These are phyloP conservation scores for Acleris holmiana DNA, from an alignment of 2,888 invertebrate genomes.

Conservation along the genomic window DNA sequence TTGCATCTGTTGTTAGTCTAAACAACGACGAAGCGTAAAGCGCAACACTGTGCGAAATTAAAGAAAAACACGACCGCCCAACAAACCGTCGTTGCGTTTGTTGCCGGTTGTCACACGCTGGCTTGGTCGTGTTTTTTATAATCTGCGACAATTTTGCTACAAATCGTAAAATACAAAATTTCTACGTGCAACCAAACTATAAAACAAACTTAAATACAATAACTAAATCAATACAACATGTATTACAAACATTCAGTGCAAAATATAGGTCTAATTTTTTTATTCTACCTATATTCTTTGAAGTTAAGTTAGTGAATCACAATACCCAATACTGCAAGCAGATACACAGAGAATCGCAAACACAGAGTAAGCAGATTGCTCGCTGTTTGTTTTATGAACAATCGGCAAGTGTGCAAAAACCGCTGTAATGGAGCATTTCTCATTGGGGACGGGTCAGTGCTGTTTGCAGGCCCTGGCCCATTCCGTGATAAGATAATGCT, in stretches of 20 bases:
- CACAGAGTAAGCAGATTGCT: conserved; percentile 40
- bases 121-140: conserved; percentile 14
- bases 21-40: conserved; percentile 28
- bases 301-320: conserved; percentile 18
- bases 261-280: neutral
- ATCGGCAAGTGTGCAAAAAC: conserved; percentile 41
- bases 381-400: conserved; percentile 35
- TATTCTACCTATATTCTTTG: neutral
- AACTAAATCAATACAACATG: too few species aligned
- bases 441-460: conserved; percentile 29
- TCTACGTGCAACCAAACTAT: neutral
- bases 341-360: conserved; percentile 37
- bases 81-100: conserved; percentile 34
- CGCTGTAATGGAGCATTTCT: conserved; percentile 31
- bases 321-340: conserved; percentile 31
- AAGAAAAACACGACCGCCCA: conserved; percentile 31
- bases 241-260: neutral
- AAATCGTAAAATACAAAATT: too few species aligned
- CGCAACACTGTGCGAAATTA: conserved; percentile 34
- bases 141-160: conserved; percentile 6
- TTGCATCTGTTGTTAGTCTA: conserved; percentile 33
- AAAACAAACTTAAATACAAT: too few species aligned
- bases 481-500: conserved; percentile 25
- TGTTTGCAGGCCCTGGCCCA: conserved; percentile 22
- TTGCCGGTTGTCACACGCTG: conserved; percentile 20